Base-by-base conservation (phyloP, 23 tunicate species). In the Aplidium turbinatum region DNA sequence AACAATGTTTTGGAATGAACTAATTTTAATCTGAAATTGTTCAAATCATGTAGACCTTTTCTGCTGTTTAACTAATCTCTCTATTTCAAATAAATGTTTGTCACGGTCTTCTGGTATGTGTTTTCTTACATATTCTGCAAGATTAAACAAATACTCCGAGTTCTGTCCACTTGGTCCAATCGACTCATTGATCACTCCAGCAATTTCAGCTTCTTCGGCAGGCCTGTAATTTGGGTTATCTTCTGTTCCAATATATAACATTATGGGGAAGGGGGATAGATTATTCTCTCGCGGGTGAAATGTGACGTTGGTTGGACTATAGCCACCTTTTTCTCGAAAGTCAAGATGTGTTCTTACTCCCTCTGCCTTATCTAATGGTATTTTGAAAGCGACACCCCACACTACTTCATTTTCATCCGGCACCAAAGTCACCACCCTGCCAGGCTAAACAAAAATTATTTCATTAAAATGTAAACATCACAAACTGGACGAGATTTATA, bases 351-450 rank as follows among this genome's bases (percentile, higher is more conserved):
- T 57, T 50, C 55, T 69, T 5, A 91, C 85, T n/a, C 68, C 53
- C 20, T 65, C 30, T 23, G 38, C 74, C n/a, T 57, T 52, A 23
- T 79, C 79, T 30, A 47, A 29, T 1, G 91, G 79, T 34, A 91
- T 72, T 47, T 73, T 84, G 73, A 84, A 91, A 4, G 97, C 97
- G 22, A 75, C 97, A 18, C 97, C 97, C 97, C 97, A 91, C 5
- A 91, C 97, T 18, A 34, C 31, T 45, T 54, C 54, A 21, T 68
- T 61, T 38, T 63, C 66, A 16, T 73, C 89, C 38, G 73, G 72
- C 34, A 85, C 57, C 46, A 91, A 35, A 3, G 97, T 91, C 2
- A 60, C 97, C 30, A 91, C 97, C 56, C 97, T 78, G 3, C 97
- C 97, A 51, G 97, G 97, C 97, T 91, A 77, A 35, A 65, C 36